These are phyloP conservation scores for Hyphantria cunea DNA, from an alignment of 1,140 invertebrate species.

Conservation along the genomic window DNA sequence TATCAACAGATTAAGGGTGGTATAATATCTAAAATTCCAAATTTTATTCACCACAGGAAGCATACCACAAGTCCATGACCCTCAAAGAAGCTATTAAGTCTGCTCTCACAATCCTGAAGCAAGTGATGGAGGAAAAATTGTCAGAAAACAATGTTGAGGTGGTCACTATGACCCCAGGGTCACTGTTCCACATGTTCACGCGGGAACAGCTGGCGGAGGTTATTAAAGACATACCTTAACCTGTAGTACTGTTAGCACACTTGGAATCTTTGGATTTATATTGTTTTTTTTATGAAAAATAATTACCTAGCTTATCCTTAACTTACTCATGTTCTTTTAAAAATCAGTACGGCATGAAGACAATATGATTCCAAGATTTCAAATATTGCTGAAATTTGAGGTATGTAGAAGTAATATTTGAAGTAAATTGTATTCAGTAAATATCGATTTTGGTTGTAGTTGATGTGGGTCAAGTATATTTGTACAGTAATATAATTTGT, in stretches of 20 bases:
- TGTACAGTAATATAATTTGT: too few relatives aligned
- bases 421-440: conserved; percentile 53
- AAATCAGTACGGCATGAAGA: not conserved
- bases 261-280: not conserved
- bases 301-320: too few relatives aligned
- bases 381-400: not conserved
- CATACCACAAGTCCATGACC: conserved; percentile 92
- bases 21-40: too few relatives aligned
- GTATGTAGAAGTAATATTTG: conserved; percentile 59
- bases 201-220: conserved; percentile 96
- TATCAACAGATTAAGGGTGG: too few relatives aligned
- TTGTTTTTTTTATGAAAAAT: too few relatives aligned
- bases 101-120: conserved; percentile 97
- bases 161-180: conserved; percentile 92
- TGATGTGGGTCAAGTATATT: too few relatives aligned
- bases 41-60: conserved; percentile 82
- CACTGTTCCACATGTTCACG: conserved; percentile 94
- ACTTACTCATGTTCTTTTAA: not conserved
- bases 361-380: not conserved
- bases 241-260: conserved; percentile 7
- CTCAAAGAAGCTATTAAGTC: conserved; percentile 97
- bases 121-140: conserved; percentile 99
- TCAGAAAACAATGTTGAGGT: conserved; percentile 99
- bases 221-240: conserved; percentile 89
- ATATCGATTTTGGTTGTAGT: too few relatives aligned